A percentile compares a stretch with the other conserved stretches of the same genome.
Conservation (phyloP, 2,888 invertebrate species). For the Eustalomyia histrio region DNA sequence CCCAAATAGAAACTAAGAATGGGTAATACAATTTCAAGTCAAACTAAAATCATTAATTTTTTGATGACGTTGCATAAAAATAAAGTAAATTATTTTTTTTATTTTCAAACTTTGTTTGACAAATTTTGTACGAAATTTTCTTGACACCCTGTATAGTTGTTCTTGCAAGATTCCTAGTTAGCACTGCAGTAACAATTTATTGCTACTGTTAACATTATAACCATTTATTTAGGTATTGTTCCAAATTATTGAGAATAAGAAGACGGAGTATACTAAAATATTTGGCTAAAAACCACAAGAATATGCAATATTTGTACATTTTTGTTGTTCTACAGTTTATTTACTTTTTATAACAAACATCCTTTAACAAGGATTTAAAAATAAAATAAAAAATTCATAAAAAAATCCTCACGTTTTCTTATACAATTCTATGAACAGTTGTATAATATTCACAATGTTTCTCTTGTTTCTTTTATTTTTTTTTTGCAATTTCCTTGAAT, state of each 20-base stretch:
- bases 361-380: constrained; percentile 40
- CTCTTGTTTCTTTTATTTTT: too few relatives aligned
- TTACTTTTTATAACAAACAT: constrained; percentile 51
- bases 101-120: too few relatives aligned
- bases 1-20: too few relatives aligned
- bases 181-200: not conserved
- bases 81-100: too few relatives aligned
- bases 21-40: too few relatives aligned
- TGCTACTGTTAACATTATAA: constrained; percentile 14
- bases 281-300: constrained; percentile 60
- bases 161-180: not conserved
- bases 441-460: not conserved
- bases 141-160: constrained; percentile 31
- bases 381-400: constrained; percentile 10
- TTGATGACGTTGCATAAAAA: too few relatives aligned
- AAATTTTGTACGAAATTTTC: too few relatives aligned
- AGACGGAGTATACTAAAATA: not conserved
- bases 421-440: constrained; percentile 49
- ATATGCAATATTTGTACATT: constrained; percentile 53
- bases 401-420: constrained; percentile 58
- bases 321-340: constrained; percentile 10
- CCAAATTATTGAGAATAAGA: not conserved
- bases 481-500: constrained; percentile 57
- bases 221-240: constrained; percentile 11
- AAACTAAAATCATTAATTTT: too few relatives aligned